Evolutionary conservation across 2,797 vertebrate genomes (phyloP), one percentile per base, ranked within the genome.

Genomic region (Notolepis coatsorum): DNA sequence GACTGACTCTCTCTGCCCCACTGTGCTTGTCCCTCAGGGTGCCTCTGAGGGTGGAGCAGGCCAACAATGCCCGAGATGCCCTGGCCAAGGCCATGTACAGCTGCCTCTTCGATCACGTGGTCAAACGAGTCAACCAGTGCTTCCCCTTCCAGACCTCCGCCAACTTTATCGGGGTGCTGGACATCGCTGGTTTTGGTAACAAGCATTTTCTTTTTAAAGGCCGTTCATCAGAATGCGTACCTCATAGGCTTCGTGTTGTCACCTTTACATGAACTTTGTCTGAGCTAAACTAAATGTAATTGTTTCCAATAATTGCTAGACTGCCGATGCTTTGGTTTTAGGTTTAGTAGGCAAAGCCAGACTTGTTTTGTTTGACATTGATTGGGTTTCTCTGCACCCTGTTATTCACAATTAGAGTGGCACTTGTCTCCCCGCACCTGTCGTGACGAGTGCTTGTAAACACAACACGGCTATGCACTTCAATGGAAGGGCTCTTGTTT

Each of bases 11-110:
- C 72, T 62, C 62, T 89, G 84, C 37, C 68, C 82, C 80, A 85
- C 79, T 89, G 82, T 86, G 47, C 73, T 30, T 70, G 42, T 73
- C 64, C 53, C 68, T 54, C 65, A 99, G 97, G 88, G 97, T 99
- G n/a, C 98, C 97, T 42, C 88, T 99, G 73, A 99, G 98, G 92
- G 97, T 99, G 88, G 97, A 99, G 62, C 98, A 99, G 71, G 97
- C 97, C 12, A 99, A 98, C 91, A 99, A 94, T 61, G 97, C 97
- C 20, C 95, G 97, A 0, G 98, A 99, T 77, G 98, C 98, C 38
- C 89, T 99, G 87, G 98, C 98, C 75, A 99, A 99, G 90, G 96
- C 96, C 0, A 94, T 99, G 27, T 99, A 99, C 63, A 98, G 97
- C 86, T 93, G 96, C 41, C 95, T 99, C 52, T 99, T 99, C 45